Evolutionary conservation across 2,888 invertebrate species (phyloP), one percentile per base, ranked within the genome.

Genomic region (Mantis religiosa): DNA sequence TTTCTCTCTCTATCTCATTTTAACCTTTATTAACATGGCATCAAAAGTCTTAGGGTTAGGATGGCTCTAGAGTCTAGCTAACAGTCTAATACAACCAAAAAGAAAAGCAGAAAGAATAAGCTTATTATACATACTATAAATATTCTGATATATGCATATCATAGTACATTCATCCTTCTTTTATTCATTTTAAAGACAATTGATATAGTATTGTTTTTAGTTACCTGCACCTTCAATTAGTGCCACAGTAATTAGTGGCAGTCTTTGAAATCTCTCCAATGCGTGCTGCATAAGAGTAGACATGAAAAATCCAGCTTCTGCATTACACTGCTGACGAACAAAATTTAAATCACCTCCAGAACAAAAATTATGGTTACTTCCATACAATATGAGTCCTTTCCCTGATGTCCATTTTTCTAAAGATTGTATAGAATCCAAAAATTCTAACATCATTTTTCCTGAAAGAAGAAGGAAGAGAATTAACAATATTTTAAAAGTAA

Each of bases 381-480:
- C 94, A 89, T 92, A 91, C 7, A 95, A 88, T 25, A 95, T 91
- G 14, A 94, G 90, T 9, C 93, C 94, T 92, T 93, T 94, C 0
- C 93, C 92, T 91, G 90, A 88, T 6, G 91, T 89, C 94, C 94
- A 94, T 1, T 91, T 90, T 91, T 94, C 93, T 47, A 95, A 91
- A n/a, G 92, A 91, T 8, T 90, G 89, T 0, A 94, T 92, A 41
- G 92, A 92, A 82, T 93, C 92, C 54, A 92, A 91, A n/a, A 95
- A 91, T 82, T 94, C 93, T 14, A 93, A 92, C 94, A 95, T 94
- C 95, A 95, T 95, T 85, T 91, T 92, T 9, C 94, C 94, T 94
- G 90, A 71, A 71, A 4, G 15, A 41, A 41, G 12, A 41, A 0
- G 12, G 41, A 41, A 41, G 2, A 12, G 41, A 12, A 41, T 41